These are phyloP conservation scores for Diorhabda elongata DNA, from an alignment of 1,140 invertebrate genomes.

Conservation along the genomic window DNA sequence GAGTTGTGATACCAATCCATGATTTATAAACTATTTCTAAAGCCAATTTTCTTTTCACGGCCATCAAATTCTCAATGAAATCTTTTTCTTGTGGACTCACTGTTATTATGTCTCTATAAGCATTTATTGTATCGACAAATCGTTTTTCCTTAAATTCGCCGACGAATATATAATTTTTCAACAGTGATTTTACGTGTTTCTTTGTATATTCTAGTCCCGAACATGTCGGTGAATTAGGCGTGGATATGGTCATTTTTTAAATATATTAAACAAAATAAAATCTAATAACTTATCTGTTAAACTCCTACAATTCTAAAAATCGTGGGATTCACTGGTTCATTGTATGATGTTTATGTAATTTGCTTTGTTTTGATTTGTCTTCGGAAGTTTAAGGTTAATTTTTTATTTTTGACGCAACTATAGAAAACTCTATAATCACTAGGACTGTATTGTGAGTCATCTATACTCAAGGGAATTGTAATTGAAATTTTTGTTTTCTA, in stretches of 20 bases:
- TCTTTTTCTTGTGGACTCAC: slow-evolving; percentile 28
- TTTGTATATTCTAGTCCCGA: slow-evolving; percentile 22
- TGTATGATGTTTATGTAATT: too few species aligned
- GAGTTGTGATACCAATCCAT: slow-evolving; percentile 36
- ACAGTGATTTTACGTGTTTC: slow-evolving; percentile 32
- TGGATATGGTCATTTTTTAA: slow-evolving; percentile 5
- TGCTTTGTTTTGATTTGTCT: too few species aligned
- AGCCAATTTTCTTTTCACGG: slow-evolving; percentile 27
- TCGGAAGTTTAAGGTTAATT: too few species aligned
- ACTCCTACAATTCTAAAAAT: too few species aligned
- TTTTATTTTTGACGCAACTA: too few species aligned
- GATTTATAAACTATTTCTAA: slow-evolving; percentile 14
- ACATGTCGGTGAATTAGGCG: not conserved
- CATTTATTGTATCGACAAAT: slow-evolving; percentile 30
- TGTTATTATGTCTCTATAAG: slow-evolving; percentile 36
- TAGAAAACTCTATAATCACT: too few species aligned
- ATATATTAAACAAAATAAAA: too few species aligned
- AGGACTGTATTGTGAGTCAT: too few species aligned
- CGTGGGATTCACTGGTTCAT: too few species aligned
- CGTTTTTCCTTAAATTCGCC: slow-evolving; percentile 37
- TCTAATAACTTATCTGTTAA: too few species aligned
- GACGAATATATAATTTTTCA: slow-evolving; percentile 34
- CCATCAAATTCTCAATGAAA: slow-evolving; percentile 31
- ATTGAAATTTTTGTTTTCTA: too few species aligned
- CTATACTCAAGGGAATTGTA: too few species aligned